Conservation (phyloP, 2,113 vertebrate genomes). For the Hiodon alosoides region DNA sequence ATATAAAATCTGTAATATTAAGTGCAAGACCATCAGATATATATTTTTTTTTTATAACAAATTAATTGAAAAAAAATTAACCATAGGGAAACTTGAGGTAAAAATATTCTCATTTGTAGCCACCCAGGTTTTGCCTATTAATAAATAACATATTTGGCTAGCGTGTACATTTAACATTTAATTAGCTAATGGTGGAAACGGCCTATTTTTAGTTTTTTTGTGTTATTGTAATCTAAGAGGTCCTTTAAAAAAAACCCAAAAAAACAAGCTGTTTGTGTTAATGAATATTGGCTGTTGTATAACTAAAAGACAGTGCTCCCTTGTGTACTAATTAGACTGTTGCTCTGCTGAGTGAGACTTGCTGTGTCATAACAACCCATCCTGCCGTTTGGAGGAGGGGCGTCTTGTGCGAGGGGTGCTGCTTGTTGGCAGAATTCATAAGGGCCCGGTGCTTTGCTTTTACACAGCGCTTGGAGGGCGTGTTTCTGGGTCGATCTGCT, state of each 20-base stretch:
- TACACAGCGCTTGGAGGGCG: neutral
- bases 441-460: neutral
- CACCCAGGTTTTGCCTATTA: too few relatives aligned
- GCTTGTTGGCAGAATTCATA: conserved; percentile 7
- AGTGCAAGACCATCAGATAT: too few relatives aligned
- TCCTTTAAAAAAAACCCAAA: neutral
- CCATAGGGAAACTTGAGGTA: too few relatives aligned
- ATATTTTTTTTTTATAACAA: too few relatives aligned
- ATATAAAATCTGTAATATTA: too few relatives aligned
- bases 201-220: neutral
- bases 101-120: too few relatives aligned
- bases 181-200: neutral
- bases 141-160: too few relatives aligned
- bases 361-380: conserved; percentile 5
- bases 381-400: neutral
- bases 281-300: conserved; percentile 22
- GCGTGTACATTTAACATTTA: too few relatives aligned
- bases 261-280: conserved; percentile 20
- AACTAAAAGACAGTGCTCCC: conserved; percentile 44
- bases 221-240: neutral
- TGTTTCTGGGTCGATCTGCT: neutral
- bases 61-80: too few relatives aligned
- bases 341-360: conserved; percentile 17
- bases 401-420: neutral
- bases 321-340: conserved; percentile 63